Base-by-base conservation (phyloP, 2,113 vertebrate genomes). In the Nipponia nippon region DNA sequence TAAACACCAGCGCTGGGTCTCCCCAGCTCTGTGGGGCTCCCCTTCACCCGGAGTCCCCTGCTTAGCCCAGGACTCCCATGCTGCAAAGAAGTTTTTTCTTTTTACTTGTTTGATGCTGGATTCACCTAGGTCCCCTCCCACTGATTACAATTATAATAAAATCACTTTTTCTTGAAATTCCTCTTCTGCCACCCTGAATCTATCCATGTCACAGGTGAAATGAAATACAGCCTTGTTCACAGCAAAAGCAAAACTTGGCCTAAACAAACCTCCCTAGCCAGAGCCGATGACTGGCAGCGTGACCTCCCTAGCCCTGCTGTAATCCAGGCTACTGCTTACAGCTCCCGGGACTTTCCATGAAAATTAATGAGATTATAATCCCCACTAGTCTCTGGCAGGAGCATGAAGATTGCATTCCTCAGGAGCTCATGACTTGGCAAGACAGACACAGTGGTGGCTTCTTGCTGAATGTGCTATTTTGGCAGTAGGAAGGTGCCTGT, bases 341-440 rank as follows among this genome's bases (percentile, higher is more conserved):
- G 61, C 59, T 90, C 71, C 78, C 0, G 7, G 42, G n/a, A n/a
- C 40, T 77, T 94, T 83, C 82, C 88, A 87, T 71, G 79, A 92
- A 90, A 92, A 93, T 73, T 77, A 95, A 93, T 80, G 70, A 90
- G 93, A 96, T 94, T 96, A 95, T 83, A 97, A 96, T 86, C 95
- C 90, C 49, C 22, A 62, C 59, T 27, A 46, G 71, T 47, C 66
- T 86, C 72, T 78, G 90, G 88, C 90, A 94, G 92, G 72, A 93
- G 63, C 47, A 47, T 0, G 3, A 93, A 81, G 55, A 63, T 4
- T 66, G 70, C 76, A 81, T 89, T 92, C 80, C 83, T 66, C 0
- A 1, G 85, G 38, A 83, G 67, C 42, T 62, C 67, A 77, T 2
- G 0, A 80, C 79, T 88, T 83, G 87, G 88, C 85, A 92, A 75